phyloP scores from a whole-genome alignment of 2,888 invertebrate species.

The Acanthosepion esculentum region DNA sequence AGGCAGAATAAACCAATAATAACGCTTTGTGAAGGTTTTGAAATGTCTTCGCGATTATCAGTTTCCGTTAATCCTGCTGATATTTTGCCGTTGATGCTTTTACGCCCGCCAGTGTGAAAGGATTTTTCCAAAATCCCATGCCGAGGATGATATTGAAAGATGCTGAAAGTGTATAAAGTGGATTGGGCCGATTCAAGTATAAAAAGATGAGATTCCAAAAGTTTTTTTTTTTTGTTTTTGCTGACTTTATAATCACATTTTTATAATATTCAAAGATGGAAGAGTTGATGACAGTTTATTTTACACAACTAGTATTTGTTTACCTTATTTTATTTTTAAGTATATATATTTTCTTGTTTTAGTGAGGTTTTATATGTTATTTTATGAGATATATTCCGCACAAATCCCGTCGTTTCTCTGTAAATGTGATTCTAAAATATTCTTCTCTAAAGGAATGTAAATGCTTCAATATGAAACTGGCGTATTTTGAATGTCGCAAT shows the following conservation, averaged over 20 bases:
- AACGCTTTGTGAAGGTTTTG: not conserved
- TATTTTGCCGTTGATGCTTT: not conserved
- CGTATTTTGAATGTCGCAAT: not conserved
- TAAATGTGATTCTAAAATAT: not conserved
- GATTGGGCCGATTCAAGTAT: not conserved
- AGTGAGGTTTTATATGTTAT: not conserved
- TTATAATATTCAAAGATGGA: not conserved
- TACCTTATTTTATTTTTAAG: not conserved
- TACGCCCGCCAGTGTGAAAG: not conserved
- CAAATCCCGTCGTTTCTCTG: not conserved
- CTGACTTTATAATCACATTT: not conserved
- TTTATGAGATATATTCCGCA: not conserved
- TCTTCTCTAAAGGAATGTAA: not conserved
- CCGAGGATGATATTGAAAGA: not conserved
- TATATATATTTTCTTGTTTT: not conserved
- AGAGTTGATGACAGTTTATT: constrained; percentile 6
- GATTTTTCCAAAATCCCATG: not conserved
- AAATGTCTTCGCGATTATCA: not conserved
- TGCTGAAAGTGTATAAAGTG: not conserved
- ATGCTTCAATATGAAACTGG: too few species aligned
- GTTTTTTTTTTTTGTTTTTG: not conserved
- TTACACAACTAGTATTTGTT: not conserved
- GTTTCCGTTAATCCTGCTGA: not conserved
- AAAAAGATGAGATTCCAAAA: not conserved
- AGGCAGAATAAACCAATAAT: not conserved